A percentile compares a stretch with the other conserved stretches of the same genome.
These are phyloP conservation scores for Drosophila rubida DNA, from an alignment of 2,888 invertebrate genomes.

Conservation along the genomic window DNA sequence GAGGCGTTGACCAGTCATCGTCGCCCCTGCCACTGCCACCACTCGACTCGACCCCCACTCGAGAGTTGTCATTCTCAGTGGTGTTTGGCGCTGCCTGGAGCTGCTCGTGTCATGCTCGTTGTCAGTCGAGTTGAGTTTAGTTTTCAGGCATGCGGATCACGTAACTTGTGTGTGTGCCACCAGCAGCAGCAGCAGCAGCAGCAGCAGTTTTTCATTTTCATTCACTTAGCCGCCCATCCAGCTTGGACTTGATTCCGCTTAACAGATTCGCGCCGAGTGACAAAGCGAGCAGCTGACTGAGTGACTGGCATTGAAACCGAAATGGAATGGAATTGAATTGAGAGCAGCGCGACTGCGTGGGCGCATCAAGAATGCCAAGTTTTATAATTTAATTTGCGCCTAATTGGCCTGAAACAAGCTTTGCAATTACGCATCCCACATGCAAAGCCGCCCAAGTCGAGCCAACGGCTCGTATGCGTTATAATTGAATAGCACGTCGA, in stretches of 20 bases:
- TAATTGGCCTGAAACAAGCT: slow-evolving; percentile 69
- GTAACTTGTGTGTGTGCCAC: slow-evolving; percentile 68
- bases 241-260: slow-evolving; percentile 34
- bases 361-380: slow-evolving; percentile 22
- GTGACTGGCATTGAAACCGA: slow-evolving; percentile 59
- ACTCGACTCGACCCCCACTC: slow-evolving; percentile 29
- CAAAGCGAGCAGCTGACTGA: slow-evolving; percentile 45
- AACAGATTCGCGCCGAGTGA: slow-evolving; percentile 34
- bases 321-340: slow-evolving; percentile 18
- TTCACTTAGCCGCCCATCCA: no score
- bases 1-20: slow-evolving; percentile 23
- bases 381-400: slow-evolving; percentile 70
- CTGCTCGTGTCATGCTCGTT: slow-evolving; percentile 45
- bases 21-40: slow-evolving; percentile 1
- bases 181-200: no score
- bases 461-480: slow-evolving; percentile 13
- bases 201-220: slow-evolving; percentile 81
- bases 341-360: slow-evolving; percentile 40
- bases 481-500: slow-evolving; percentile 5
- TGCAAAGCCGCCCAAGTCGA: neutral
- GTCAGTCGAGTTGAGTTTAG: slow-evolving; percentile 30
- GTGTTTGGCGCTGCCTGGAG: slow-evolving; percentile 6
- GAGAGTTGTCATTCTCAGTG: slow-evolving; percentile 51
- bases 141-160: slow-evolving; percentile 63
- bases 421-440: slow-evolving; percentile 49